Evolutionary conservation across 2,113 vertebrate species (phyloP), one percentile per base, ranked within the genome.

Genomic region (Thamnaconus septentrionalis): DNA sequence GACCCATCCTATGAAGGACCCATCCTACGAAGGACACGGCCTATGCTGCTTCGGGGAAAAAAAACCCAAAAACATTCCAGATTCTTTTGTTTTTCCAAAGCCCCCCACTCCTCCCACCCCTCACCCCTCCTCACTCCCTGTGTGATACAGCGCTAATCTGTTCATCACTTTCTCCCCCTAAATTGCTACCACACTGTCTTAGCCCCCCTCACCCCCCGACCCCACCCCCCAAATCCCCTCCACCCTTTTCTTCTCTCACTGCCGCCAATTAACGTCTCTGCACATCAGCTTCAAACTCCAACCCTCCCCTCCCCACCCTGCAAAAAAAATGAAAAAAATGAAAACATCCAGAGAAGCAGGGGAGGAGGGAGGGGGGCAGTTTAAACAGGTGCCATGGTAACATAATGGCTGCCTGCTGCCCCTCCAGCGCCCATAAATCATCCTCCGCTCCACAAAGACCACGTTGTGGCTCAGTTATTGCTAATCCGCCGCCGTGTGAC

Each of bases 401-500:
- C 80, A 80, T 88, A 88, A 90, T 87, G 84, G 84, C 81, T 85
- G 90, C 83, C 90, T 83, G 76, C 73, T 81, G 87, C 67, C 76
- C 68, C 79, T 86, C 84, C 72, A 83, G 78, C 78, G 64, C 74
- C 73, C 71, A 82, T 87, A 88, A 88, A 89, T 89, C 87, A 88
- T 74, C 60, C 76, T 53, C 61, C 47, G 18, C 61, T 71, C 79
- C 73, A 89, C 86, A 89, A 87, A 90, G 86, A 78, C 59, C 64
- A 80, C 84, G 79, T 84, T 88, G 82, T 91, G 72, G 82, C 41
- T 82, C 87, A 87, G 82, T 85, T 84, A 91, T 88, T 78, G 80
- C 83, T 72, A 66, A 31, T 31, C 64, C 3, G 70, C 73, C 73
- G 66, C 11, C 49, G 59, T 52, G 66, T 81, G 85, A 85, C 75